Percentiles rank a stretch among this genome's conserved stretches.
phyloP scores from a whole-genome alignment of 2,113 vertebrate genomes.

The Mormyrus iriodes region DNA sequence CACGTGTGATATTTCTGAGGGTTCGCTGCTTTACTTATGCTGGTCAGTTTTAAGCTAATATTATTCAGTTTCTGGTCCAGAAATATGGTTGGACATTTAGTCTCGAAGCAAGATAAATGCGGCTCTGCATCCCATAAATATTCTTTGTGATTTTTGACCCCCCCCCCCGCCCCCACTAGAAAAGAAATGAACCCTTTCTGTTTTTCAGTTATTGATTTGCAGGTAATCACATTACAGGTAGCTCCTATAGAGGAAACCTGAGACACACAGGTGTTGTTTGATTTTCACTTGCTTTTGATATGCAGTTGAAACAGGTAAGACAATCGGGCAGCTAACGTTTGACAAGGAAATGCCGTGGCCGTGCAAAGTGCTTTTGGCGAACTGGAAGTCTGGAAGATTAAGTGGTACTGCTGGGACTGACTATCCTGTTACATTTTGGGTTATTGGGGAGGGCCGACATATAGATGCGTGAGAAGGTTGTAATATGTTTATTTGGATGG shows the following conservation, averaged over 20 bases:
- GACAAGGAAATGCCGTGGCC: neutral
- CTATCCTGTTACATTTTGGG: neutral
- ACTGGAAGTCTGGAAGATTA: neutral
- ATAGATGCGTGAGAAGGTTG: neutral
- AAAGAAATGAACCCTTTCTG: neutral
- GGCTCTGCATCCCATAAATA: neutral
- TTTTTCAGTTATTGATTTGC: neutral
- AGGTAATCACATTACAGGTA: neutral
- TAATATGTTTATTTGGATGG: neutral
- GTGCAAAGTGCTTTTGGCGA: neutral
- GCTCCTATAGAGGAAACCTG: neutral
- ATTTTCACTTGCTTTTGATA: neutral
- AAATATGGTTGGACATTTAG: neutral
- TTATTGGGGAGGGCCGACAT: neutral
- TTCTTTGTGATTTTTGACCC: neutral
- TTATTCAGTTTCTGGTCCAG: neutral
- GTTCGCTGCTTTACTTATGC: neutral
- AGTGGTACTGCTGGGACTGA: neutral
- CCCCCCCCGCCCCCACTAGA: neutral
- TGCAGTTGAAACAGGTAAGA: neutral
- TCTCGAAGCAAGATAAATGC: neutral
- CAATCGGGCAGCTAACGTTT: neutral
- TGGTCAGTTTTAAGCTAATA: neutral
- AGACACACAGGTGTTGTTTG: neutral
- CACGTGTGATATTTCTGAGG: neutral